These are phyloP conservation scores for Heliothis virescens DNA, from an alignment of 1,140 invertebrate species.

Conservation along the genomic window DNA sequence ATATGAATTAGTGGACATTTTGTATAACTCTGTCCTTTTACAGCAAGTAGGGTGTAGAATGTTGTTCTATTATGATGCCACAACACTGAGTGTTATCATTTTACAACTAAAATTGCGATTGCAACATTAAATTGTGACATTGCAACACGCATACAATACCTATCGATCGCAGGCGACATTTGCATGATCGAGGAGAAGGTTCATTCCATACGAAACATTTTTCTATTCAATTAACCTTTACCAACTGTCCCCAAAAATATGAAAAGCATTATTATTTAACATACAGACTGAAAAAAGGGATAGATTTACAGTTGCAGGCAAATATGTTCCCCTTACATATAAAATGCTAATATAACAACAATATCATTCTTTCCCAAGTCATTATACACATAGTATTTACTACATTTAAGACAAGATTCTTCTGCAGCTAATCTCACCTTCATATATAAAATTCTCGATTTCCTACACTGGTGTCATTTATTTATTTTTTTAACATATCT, in stretches of 20 bases:
- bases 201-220: neutral
- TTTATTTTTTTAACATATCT: slow-evolving; percentile 22
- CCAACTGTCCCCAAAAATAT: neutral
- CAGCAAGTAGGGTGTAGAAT: neutral
- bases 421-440: neutral
- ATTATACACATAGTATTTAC: neutral
- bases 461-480: slow-evolving; percentile 8
- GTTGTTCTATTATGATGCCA: neutral
- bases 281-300: neutral
- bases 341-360: slow-evolving; percentile 11
- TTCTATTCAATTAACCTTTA: neutral
- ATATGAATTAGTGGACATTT: too few relatives aligned
- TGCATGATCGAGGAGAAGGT: neutral
- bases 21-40: neutral
- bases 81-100: neutral
- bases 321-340: neutral
- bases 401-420: neutral
- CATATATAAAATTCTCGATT: neutral
- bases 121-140: neutral
- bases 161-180: neutral
- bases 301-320: slow-evolving; percentile 12
- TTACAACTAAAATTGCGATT: neutral
- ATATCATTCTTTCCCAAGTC: neutral
- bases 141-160: neutral
- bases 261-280: neutral